Base-by-base conservation (phyloP, 1,140 invertebrate genomes). In the Planococcus citri region DNA sequence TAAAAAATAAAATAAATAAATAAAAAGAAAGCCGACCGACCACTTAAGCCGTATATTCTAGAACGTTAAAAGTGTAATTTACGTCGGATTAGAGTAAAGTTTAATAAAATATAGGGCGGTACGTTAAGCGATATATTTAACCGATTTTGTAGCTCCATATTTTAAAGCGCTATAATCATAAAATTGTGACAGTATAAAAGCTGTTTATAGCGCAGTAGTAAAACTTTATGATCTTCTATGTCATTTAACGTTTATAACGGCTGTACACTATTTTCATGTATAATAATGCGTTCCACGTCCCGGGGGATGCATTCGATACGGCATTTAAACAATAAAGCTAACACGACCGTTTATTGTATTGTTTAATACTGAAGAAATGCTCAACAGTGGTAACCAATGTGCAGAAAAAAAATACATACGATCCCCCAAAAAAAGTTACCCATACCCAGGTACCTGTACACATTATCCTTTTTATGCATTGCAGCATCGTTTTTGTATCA, bases 1-100 rank as follows among this genome's bases (percentile, higher is more conserved):
- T 64, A 64, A 64, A 64, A 64, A 64, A 64, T 64, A 64, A 64
- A 64, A 64, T 27, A 64, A 64, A 64, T 64, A 64, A 64, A 64
- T 51, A 64, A 64, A 64, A 64, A 27, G 25, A 64, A 64, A 64
- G 60, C 60, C 60, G 60, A 64, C 60, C 60, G 60, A 64, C 60
- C 60, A 64, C 60, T 64, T 64, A 64, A 64, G 60, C 60, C 25
- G 60, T 64, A 64, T 64, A 64, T 64, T 64, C 25, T 64, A 64
- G 60, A 25, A 64, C 60, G 60, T 64, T 64, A 64, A 64, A 64
- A 64, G 60, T 64, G 60, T 64, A 64, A 64, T 64, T 64, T 64
- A 64, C 60, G 60, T 64, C 60, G 60, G 60, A 64, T 64, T 64
- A 64, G 21, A 64, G 60, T 64, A 64, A 64, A 64, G 60, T 64